phyloP scores from a whole-genome alignment of 2,113 vertebrate species.

The Nettapus auritus region DNA sequence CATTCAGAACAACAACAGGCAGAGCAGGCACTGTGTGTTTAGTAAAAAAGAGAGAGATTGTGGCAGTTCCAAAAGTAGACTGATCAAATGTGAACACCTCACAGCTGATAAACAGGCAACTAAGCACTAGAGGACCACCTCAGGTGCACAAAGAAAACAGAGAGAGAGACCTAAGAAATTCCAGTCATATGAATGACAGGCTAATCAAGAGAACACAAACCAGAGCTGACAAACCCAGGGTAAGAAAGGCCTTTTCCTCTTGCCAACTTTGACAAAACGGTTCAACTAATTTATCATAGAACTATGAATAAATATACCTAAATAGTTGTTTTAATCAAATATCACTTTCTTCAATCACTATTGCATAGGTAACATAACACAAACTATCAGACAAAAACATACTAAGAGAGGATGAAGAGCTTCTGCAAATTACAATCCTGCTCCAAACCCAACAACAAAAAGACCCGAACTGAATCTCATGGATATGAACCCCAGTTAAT shows the following conservation, averaged over 20 bases:
- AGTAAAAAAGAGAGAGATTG: neutral
- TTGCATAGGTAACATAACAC: neutral
- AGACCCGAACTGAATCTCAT: neutral
- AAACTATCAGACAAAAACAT: neutral
- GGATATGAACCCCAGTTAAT: neutral
- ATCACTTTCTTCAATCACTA: neutral
- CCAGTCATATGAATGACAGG: neutral
- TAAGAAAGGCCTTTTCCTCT: neutral
- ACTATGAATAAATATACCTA: neutral
- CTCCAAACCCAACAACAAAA: neutral
- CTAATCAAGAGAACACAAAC: neutral
- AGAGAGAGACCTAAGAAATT: rapidly evolving
- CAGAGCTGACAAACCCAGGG: neutral
- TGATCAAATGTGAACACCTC: neutral
- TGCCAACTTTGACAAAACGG: neutral
- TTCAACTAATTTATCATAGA: neutral
- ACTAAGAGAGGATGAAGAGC: neutral
- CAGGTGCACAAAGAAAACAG: neutral
- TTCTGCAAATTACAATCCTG: neutral
- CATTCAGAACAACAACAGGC: neutral
- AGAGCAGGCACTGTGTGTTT: neutral
- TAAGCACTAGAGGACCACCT: neutral
- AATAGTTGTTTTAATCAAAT: neutral
- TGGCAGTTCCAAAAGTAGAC: neutral
- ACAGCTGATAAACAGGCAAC: neutral